These are phyloP conservation scores for Paracanthobrama guichenoti DNA, from an alignment of 2,113 vertebrate genomes.

Conservation along the genomic window DNA sequence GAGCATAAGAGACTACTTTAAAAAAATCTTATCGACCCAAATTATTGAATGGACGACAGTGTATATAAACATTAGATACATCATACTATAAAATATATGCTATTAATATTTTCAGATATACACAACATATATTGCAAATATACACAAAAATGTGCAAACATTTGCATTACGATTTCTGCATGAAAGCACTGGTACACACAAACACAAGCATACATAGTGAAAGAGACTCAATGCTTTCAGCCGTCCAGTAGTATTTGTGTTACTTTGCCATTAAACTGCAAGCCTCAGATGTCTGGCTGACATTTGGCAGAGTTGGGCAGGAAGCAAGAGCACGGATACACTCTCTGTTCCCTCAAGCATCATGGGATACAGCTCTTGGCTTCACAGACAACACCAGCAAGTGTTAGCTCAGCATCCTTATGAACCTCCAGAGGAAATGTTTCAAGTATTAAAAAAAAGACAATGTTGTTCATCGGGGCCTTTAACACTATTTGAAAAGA, in stretches of 20 bases:
- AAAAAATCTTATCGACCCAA: neutral
- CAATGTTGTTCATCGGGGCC: neutral
- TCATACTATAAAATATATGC: neutral
- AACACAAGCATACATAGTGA: neutral
- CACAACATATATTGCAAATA: neutral
- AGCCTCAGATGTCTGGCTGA: constrained; percentile 22
- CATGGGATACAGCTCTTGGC: neutral
- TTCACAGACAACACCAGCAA: constrained; percentile 7
- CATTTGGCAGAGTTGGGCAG: constrained; percentile 6
- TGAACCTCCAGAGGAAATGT: neutral
- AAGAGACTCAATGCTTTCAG: neutral
- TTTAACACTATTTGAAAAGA: constrained; percentile 49
- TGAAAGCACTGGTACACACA: neutral
- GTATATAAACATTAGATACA: neutral
- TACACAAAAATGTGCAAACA: neutral
- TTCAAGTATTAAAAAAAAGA: neutral
- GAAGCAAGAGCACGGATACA: constrained; percentile 5
- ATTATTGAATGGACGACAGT: neutral
- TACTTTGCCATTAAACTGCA: neutral
- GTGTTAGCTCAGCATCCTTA: neutral
- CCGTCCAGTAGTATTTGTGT: neutral
- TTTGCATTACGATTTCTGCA: neutral
- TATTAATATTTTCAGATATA: too few relatives aligned
- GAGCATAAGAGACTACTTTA: neutral
- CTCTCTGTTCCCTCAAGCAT: neutral